Base-by-base conservation (phyloP, 2,113 vertebrate species). In the Cromileptes altivelis region DNA sequence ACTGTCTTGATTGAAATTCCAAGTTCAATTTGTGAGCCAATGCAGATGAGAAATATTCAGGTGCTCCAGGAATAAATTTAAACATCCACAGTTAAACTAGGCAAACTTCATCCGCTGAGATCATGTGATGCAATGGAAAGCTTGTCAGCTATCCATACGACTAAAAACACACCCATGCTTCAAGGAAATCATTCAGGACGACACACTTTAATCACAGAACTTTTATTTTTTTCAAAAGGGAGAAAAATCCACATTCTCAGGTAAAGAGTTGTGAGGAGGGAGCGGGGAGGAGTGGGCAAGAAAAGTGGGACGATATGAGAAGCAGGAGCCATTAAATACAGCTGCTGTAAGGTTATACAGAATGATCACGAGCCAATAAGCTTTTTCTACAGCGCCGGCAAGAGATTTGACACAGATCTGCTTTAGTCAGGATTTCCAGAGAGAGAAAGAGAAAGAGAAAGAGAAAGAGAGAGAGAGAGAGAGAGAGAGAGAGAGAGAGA, bases 141-240 rank as follows among this genome's bases (percentile, higher is more conserved):
- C 75, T 12, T 52, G 9, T 49, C 19, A 4, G 9, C 40, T 3
- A 65, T 14, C 19, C n/a, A 25, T 0, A 15, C 14, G 18, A 50
- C 18, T 25, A 55, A 47, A 63, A 57, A 25, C 9, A 37, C 37
- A 67, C 23, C 3, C 5, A 25, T 7, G 7, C 19, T 42, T 45
- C n/a, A 40, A 78, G 75, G 33, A 18, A 56, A 82, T 55, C 18
- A 60, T 21, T 12, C 2, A 11, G 42, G 8, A 68, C 37, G 47
- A 62, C 47, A 73, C 1, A 23, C 53, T 91, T 91, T 67, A 91
- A 90, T 94, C 92, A 93, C 94, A 88, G 89, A 94, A 91, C 87
- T 95, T 96, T 95, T 92, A 93, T 94, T 95, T 93, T 90, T 89
- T 94, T 93, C 92, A 93, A 85, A 94, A 92, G 79, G 84, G 84